Percentiles rank a stretch among this genome's conserved stretches.
These are phyloP conservation scores for Phataginus tricuspis DNA, from an alignment of 2,797 vertebrate species.

Conservation along the genomic window DNA sequence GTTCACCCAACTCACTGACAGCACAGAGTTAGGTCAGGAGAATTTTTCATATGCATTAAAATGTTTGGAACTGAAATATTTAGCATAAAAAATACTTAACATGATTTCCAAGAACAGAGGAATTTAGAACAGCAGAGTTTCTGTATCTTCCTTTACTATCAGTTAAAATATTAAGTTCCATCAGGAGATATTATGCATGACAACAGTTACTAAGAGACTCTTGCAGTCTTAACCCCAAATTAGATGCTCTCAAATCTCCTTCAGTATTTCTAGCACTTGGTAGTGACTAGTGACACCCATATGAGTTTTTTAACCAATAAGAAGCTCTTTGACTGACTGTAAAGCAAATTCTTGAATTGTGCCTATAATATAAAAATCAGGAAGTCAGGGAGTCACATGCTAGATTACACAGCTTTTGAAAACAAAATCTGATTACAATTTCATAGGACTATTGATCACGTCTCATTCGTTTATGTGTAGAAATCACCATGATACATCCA, in stretches of 20 bases:
- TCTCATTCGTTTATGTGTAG: not conserved
- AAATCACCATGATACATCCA: not conserved
- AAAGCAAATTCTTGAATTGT: slow-evolving; percentile 77
- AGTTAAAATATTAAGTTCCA: slow-evolving; percentile 76
- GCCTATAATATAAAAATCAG: slow-evolving; percentile 19
- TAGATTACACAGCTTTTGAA: not conserved
- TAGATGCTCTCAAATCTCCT: slow-evolving; percentile 77
- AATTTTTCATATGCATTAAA: not conserved
- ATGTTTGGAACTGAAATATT: slow-evolving; percentile 12
- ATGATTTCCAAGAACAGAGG: slow-evolving; percentile 15
- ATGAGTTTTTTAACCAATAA: slow-evolving; percentile 81
- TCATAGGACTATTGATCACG: not conserved
- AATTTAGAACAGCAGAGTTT: slow-evolving; percentile 71
- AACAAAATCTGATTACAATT: not conserved
- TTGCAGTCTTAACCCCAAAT: slow-evolving; percentile 78
- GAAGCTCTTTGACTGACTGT: slow-evolving; percentile 79
- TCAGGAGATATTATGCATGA: slow-evolving; percentile 80
- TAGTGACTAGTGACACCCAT: slow-evolving; percentile 81
- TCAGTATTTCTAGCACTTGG: slow-evolving; percentile 81
- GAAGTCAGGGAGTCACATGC: not conserved
- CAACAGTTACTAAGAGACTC: slow-evolving; percentile 85
- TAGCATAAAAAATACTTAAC: slow-evolving; percentile 19
- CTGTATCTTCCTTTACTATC: slow-evolving; percentile 69
- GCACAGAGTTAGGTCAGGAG: not conserved
- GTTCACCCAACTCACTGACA: not conserved